Conservation (phyloP, 2,797 vertebrate species). For the Gallinago solitaria region DNA sequence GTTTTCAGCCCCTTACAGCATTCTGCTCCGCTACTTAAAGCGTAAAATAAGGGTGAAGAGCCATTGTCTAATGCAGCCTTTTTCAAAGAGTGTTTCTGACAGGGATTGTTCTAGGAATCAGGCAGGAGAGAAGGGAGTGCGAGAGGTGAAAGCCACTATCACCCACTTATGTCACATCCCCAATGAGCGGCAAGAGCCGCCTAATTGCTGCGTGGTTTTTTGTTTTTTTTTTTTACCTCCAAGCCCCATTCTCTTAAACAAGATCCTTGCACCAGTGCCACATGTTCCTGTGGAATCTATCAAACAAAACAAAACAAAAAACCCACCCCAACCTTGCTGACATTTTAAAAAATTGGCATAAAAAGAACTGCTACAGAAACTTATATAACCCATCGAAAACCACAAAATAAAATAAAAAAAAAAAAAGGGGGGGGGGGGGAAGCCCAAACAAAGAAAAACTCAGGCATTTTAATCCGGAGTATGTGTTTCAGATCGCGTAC, state of each 20-base stretch:
- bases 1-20: slow-evolving; percentile 88
- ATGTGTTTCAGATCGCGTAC: slow-evolving; percentile 13
- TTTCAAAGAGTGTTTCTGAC: slow-evolving; percentile 95
- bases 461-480: not conserved
- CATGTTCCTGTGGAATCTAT: slow-evolving; percentile 85
- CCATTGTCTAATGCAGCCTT: slow-evolving; percentile 93
- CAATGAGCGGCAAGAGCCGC: slow-evolving; percentile 88
- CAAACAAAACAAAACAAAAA: slow-evolving; percentile 79
- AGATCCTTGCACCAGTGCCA: slow-evolving; percentile 85
- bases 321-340: slow-evolving; percentile 72
- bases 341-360: slow-evolving; percentile 75
- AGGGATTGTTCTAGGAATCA: slow-evolving; percentile 93
- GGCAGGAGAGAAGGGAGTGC: slow-evolving; percentile 89
- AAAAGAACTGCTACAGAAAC: slow-evolving; percentile 72
- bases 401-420: not conserved
- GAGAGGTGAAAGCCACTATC: slow-evolving; percentile 93
- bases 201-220: slow-evolving; percentile 87
- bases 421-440: not conserved
- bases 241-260: slow-evolving; percentile 84
- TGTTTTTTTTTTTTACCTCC: slow-evolving; percentile 71
- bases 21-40: slow-evolving; percentile 91
- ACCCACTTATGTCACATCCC: slow-evolving; percentile 92
- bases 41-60: slow-evolving; percentile 94
- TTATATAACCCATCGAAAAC: slow-evolving; percentile 25
- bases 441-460: not conserved